A percentile compares a stretch with the other conserved stretches of the same genome.
Evolutionary conservation across 2,888 invertebrate species (phyloP).

Genomic region (Crioceris asparagi): DNA sequence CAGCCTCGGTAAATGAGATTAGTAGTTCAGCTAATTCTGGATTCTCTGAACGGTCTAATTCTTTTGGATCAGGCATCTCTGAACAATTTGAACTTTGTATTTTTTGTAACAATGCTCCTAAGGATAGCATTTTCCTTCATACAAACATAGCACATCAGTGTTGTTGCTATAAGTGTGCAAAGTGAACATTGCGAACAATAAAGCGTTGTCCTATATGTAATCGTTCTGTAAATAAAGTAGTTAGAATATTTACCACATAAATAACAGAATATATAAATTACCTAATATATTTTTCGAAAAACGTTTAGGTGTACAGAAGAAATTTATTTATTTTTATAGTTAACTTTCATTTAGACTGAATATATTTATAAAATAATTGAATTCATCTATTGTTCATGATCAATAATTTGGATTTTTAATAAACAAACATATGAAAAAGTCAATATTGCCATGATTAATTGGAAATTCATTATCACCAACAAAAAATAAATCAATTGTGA

Average conservation of each 20-base stretch:
- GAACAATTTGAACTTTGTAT: slow-evolving; percentile 41
- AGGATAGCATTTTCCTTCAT: slow-evolving; percentile 59
- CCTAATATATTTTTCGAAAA: too few species aligned
- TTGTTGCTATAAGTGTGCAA: slow-evolving; percentile 60
- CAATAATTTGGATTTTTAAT: too few species aligned
- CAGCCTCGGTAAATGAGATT: slow-evolving; percentile 17
- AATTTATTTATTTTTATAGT: too few species aligned
- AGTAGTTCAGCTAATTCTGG: slow-evolving; percentile 7
- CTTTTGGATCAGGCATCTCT: slow-evolving; percentile 5
- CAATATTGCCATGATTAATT: too few species aligned
- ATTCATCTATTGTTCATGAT: too few species aligned
- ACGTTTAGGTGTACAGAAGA: too few species aligned
- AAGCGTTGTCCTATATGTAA: slow-evolving; percentile 61
- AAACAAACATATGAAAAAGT: too few species aligned
- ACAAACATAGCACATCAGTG: slow-evolving; percentile 55
- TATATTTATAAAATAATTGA: too few species aligned
- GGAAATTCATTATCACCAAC: too few species aligned
- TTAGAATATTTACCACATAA: slow-evolving; percentile 43
- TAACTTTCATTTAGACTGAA: too few species aligned
- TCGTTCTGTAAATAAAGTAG: slow-evolving; percentile 53
- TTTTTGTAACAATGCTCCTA: slow-evolving; percentile 50
- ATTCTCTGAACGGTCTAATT: too few species aligned
- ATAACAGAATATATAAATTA: slow-evolving; percentile 1
- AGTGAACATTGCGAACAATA: slow-evolving; percentile 51
- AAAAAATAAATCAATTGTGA: too few species aligned